Evolutionary conservation across 2,888 invertebrate species (phyloP).

Genomic region (Pristionchus arcanus): DNA sequence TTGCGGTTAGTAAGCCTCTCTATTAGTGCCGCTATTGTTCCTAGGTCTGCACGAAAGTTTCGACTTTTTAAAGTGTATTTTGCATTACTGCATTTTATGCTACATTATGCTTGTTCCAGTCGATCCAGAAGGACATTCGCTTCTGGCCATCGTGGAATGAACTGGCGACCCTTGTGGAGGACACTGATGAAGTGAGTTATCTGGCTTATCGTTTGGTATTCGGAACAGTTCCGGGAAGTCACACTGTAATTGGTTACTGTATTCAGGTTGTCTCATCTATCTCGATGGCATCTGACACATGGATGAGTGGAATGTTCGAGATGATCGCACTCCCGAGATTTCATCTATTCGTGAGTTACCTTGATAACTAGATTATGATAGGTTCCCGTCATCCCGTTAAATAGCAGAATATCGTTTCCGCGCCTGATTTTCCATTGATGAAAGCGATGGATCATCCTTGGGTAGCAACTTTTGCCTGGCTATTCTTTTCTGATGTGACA

Average conservation of each 20-base stretch:
- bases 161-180: slow-evolving; percentile 87
- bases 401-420: too few species aligned
- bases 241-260: neutral
- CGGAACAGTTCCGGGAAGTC: too few species aligned
- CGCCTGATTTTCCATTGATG: too few species aligned
- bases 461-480: neutral
- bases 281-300: slow-evolving; percentile 25
- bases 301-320: slow-evolving; percentile 51
- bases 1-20: slow-evolving; percentile 83
- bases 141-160: slow-evolving; percentile 97
- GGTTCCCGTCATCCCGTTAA: neutral
- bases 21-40: too few species aligned
- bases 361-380: neutral
- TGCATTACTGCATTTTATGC: too few species aligned
- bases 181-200: slow-evolving; percentile 57
- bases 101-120: neutral
- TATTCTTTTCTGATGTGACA: neutral
- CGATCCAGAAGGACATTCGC: slow-evolving; percentile 80
- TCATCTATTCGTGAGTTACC: slow-evolving; percentile 32
- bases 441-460: neutral
- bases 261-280: neutral
- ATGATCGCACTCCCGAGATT: slow-evolving; percentile 49
- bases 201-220: neutral
- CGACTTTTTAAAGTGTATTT: too few species aligned
- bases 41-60: too few species aligned